phyloP scores from a whole-genome alignment of 1,140 invertebrate species.

The Cotesia typhae region DNA sequence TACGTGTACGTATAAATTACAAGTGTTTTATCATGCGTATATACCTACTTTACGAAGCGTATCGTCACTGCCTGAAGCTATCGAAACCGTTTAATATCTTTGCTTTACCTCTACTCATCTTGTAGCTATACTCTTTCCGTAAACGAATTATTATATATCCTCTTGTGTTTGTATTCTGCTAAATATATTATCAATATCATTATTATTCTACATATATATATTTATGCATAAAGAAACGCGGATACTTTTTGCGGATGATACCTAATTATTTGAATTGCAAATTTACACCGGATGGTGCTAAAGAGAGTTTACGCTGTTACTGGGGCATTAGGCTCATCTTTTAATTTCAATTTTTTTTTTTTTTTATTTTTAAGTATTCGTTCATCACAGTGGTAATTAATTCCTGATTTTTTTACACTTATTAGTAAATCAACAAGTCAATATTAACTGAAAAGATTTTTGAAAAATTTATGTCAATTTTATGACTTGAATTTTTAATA shows the following conservation, averaged over 20 bases:
- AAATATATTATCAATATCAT: too few relatives aligned
- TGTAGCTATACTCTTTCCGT: background rate
- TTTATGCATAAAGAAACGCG: background rate
- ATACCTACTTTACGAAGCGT: constrained; percentile 55
- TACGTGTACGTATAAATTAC: background rate
- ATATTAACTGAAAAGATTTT: background rate
- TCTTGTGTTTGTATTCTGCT: background rate
- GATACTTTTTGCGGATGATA: constrained; percentile 36
- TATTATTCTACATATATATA: background rate
- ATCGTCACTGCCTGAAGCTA: constrained; percentile 12
- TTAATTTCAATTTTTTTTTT: constrained; percentile 1
- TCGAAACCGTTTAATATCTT: constrained; percentile 20
- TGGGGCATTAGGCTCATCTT: constrained; percentile 52
- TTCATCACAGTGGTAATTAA: too few relatives aligned
- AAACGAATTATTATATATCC: constrained; percentile 6
- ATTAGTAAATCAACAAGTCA: background rate
- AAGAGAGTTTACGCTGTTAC: constrained; percentile 48
- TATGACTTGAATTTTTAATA: too few relatives aligned
- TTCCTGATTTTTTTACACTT: too few relatives aligned
- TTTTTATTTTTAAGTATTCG: background rate
- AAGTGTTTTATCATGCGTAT: background rate
- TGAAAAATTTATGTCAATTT: too few relatives aligned
- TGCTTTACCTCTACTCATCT: background rate
- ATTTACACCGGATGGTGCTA: constrained; percentile 41
- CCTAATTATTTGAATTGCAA: constrained; percentile 57